phyloP scores from a whole-genome alignment of 35 echinoderm and acorn worm species.

The Apostichopus californicus region DNA sequence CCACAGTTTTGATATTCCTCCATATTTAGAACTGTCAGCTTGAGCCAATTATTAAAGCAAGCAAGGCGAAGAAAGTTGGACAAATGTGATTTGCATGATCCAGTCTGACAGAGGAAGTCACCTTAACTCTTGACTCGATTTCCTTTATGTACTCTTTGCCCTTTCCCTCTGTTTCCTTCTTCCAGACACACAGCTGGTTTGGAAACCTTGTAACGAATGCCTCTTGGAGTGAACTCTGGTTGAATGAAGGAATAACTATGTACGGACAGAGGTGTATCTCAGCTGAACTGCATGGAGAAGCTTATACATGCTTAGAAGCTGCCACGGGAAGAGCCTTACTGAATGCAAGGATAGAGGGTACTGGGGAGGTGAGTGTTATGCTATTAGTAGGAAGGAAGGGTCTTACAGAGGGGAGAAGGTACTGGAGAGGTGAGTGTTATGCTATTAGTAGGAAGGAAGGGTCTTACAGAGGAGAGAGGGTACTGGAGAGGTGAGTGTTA shows the following conservation, averaged over 20 bases:
- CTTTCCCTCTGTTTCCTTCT: neutral
- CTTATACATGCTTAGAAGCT: slow-evolving; percentile 64
- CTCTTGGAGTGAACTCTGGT: slow-evolving; percentile 79
- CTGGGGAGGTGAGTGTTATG: slow-evolving; percentile 61
- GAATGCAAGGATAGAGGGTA: slow-evolving; percentile 44
- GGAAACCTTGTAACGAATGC: slow-evolving; percentile 87
- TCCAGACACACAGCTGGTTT: slow-evolving; percentile 88
- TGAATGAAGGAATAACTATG: slow-evolving; percentile 89
- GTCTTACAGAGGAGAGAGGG: slow-evolving; percentile 31
- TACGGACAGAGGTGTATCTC: slow-evolving; percentile 79
- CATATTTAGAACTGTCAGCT: too few relatives aligned
- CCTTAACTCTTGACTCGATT: too few relatives aligned
- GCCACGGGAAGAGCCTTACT: slow-evolving; percentile 60
- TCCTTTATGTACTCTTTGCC: too few relatives aligned
- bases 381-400: neutral
- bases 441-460: slow-evolving; percentile 18
- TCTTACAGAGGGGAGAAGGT: neutral
- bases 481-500: too few relatives aligned
- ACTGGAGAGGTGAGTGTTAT: neutral
- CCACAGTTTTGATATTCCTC: too few relatives aligned
- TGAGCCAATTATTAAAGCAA: too few relatives aligned
- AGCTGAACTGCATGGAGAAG: slow-evolving; percentile 59
- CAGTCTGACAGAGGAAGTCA: too few relatives aligned
- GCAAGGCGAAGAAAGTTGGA: too few relatives aligned
- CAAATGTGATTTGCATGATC: too few relatives aligned